These are phyloP conservation scores for Cryptoblepharus egeriae DNA, from an alignment of 2,797 vertebrate genomes.

Conservation along the genomic window DNA sequence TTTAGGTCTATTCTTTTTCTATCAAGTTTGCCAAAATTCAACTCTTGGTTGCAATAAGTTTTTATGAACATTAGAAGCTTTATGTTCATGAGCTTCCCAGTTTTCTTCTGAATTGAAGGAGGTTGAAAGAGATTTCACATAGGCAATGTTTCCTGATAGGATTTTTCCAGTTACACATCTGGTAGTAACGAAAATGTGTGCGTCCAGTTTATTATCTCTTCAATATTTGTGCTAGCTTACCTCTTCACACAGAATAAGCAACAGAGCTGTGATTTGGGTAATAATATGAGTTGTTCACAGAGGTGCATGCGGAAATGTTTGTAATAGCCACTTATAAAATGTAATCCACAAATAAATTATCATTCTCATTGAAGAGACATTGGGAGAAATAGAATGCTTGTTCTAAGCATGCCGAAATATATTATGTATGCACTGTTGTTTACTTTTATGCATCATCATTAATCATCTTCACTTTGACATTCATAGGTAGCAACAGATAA, in stretches of 20 bases:
- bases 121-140: too few species aligned
- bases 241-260: neutral
- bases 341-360: neutral
- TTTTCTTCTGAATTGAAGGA: neutral
- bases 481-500: constrained; percentile 92
- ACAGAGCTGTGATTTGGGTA: neutral
- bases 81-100: neutral
- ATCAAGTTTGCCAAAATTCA: neutral
- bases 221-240: neutral
- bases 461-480: constrained; percentile 12
- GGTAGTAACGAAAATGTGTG: neutral
- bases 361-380: neutral
- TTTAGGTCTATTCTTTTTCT: too few species aligned
- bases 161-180: neutral
- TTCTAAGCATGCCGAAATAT: neutral
- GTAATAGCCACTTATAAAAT: neutral
- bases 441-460: neutral
- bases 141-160: neutral
- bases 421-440: neutral
- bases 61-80: neutral
- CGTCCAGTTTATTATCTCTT: neutral
- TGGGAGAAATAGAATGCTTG: neutral
- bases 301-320: neutral
- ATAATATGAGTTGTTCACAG: neutral
- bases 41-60: neutral